Conservation (phyloP, 2,797 vertebrate species). For the Lutjanus campechanus region DNA sequence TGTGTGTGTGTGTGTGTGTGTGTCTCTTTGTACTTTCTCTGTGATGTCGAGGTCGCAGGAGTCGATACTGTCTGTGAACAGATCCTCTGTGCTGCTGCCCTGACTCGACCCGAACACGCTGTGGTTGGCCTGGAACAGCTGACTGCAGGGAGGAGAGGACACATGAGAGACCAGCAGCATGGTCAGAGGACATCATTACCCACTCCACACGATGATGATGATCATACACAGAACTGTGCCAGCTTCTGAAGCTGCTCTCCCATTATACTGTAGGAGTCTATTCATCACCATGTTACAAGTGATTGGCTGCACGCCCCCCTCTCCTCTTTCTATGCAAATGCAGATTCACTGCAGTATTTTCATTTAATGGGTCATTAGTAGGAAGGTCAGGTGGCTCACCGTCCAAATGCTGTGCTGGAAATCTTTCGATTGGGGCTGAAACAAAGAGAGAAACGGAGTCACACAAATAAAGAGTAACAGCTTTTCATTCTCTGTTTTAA, state of each 20-base stretch:
- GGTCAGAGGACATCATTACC: neutral
- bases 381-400: slow-evolving; percentile 83
- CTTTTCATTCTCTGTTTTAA: neutral
- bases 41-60: slow-evolving; percentile 96
- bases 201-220: neutral
- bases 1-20: neutral
- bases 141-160: slow-evolving; percentile 81
- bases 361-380: neutral
- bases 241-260: neutral
- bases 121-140: slow-evolving; percentile 91
- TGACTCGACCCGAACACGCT: slow-evolving; percentile 95
- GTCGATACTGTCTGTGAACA: slow-evolving; percentile 96
- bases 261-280: neutral
- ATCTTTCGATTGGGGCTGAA: slow-evolving; percentile 96
- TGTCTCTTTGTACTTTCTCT: slow-evolving; percentile 89
- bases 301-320: neutral
- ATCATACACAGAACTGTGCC: neutral
- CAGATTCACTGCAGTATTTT: slow-evolving; percentile 6
- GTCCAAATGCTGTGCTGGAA: slow-evolving; percentile 95
- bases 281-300: neutral
- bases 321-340: neutral
- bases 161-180: neutral
- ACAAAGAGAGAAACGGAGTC: slow-evolving; percentile 33
- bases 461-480: slow-evolving; percentile 3
- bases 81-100: slow-evolving; percentile 94